Evolutionary conservation across 2,113 vertebrate genomes (phyloP).

Genomic region (Telmatochromis bifrenatus): DNA sequence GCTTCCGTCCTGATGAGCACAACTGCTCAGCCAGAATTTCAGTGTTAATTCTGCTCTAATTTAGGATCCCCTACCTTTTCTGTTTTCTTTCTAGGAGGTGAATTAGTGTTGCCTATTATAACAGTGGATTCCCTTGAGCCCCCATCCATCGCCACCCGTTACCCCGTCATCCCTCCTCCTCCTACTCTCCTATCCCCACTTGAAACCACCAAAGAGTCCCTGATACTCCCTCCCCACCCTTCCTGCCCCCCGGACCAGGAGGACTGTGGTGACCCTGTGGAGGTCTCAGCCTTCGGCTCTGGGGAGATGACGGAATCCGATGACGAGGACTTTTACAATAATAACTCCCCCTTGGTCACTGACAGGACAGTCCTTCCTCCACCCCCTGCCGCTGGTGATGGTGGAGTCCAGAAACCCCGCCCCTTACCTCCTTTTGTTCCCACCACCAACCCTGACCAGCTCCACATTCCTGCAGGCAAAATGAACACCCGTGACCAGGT

Average conservation of each 20-base stretch:
- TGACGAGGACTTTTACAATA: conserved; percentile 93
- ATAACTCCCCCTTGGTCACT: conserved; percentile 87
- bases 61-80: conserved; percentile 61
- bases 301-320: conserved; percentile 91
- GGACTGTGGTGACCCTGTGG: conserved; percentile 87
- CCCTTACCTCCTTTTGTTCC: conserved; percentile 73
- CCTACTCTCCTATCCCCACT: conserved; percentile 83
- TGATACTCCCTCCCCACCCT: conserved; percentile 71
- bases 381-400: conserved; percentile 71
- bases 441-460: conserved; percentile 79
- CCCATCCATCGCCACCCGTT: conserved; percentile 87
- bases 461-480: conserved; percentile 85
- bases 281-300: conserved; percentile 89
- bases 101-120: conserved; percentile 95
- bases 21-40: conserved; percentile 6
- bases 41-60: conserved; percentile 48
- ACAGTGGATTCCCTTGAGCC: conserved; percentile 93
- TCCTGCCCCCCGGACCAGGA: conserved; percentile 88
- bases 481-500: conserved; percentile 92
- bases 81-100: conserved; percentile 84
- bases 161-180: conserved; percentile 85
- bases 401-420: conserved; percentile 71
- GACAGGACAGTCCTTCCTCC: conserved; percentile 86
- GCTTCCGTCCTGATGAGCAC: not conserved
- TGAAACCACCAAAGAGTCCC: conserved; percentile 87